A percentile compares a stretch with the other conserved stretches of the same genome.
Conservation (phyloP, 37 sponge, comb jelly and placozoan species). For the Lycopodina hypogea region DNA sequence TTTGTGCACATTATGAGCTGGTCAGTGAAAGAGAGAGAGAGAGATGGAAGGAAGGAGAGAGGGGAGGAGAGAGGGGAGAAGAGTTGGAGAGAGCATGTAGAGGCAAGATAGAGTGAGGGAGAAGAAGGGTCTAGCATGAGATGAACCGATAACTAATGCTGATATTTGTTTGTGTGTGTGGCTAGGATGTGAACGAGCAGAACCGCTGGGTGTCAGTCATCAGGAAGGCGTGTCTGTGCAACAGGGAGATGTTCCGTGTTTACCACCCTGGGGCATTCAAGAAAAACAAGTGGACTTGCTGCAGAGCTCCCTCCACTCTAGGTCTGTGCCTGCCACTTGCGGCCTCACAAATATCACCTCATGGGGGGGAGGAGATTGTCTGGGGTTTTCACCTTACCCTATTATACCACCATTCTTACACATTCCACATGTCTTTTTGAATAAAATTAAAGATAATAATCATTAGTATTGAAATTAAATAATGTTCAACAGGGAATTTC, state of each 20-base stretch:
- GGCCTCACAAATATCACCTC: not conserved
- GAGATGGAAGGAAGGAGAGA: not conserved
- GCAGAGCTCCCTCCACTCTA: constrained; percentile 57
- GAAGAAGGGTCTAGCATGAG: not conserved
- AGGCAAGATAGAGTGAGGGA: not conserved
- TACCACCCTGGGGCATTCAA: constrained; percentile 90
- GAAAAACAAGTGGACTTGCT: constrained; percentile 91
- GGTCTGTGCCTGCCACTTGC: constrained; percentile 20
- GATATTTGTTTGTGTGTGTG: too few relatives aligned
- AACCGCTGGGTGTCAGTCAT: constrained; percentile 92
- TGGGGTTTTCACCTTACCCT: not conserved
- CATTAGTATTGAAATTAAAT: too few relatives aligned
- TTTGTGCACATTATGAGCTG: too few relatives aligned
- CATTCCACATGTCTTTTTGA: too few relatives aligned
- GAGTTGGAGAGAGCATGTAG: not conserved
- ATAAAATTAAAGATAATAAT: too few relatives aligned
- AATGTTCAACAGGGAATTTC: too few relatives aligned
- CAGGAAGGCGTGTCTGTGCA: constrained; percentile 89
- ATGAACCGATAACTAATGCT: too few relatives aligned
- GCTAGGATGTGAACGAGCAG: constrained; percentile 92
- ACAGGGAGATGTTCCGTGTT: constrained; percentile 75
- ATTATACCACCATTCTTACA: too few relatives aligned
- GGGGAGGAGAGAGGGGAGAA: not conserved
- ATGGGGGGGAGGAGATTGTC: too few relatives aligned
- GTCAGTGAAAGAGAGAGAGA: not conserved